These are phyloP conservation scores for Metalampra italica DNA, from an alignment of 2,888 invertebrate genomes.

Conservation along the genomic window DNA sequence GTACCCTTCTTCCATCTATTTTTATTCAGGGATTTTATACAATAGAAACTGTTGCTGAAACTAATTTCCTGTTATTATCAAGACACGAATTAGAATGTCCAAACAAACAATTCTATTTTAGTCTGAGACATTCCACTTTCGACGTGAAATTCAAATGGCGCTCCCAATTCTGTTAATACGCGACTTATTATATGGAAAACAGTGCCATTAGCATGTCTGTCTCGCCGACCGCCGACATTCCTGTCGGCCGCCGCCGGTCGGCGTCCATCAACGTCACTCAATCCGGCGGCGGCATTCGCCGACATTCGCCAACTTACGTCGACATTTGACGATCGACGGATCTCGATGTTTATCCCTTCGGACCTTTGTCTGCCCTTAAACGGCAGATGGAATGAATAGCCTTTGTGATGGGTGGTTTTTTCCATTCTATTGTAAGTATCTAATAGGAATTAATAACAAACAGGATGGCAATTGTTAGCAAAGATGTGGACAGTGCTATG, in stretches of 20 bases:
- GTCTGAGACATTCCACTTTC: conserved; percentile 31
- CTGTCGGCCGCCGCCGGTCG: conserved; percentile 39
- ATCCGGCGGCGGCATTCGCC: conserved; percentile 36
- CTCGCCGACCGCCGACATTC: conserved; percentile 39
- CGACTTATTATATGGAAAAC: conserved; percentile 74
- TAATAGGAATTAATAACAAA: conserved; percentile 59
- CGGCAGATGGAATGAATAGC: conserved; percentile 58
- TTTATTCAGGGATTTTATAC: no score
- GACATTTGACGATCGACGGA: conserved; percentile 58
- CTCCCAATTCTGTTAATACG: conserved; percentile 44
- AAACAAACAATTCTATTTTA: conserved; percentile 33
- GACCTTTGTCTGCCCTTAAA: conserved; percentile 70
- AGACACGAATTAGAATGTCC: no score
- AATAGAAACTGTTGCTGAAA: no score
- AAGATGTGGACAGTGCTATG: no score
- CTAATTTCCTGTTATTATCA: no score
- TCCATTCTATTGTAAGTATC: conserved; percentile 41
- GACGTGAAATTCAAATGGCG: conserved; percentile 36
- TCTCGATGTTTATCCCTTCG: conserved; percentile 62
- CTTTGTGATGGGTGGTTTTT: conserved; percentile 50
- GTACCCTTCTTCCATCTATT: no score
- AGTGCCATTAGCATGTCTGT: conserved; percentile 70
- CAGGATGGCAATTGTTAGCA: neutral
- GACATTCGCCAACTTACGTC: conserved; percentile 40
- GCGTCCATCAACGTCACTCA: conserved; percentile 71